Conservation (phyloP, 1,140 invertebrate species). For the Drosophila suzukii region DNA sequence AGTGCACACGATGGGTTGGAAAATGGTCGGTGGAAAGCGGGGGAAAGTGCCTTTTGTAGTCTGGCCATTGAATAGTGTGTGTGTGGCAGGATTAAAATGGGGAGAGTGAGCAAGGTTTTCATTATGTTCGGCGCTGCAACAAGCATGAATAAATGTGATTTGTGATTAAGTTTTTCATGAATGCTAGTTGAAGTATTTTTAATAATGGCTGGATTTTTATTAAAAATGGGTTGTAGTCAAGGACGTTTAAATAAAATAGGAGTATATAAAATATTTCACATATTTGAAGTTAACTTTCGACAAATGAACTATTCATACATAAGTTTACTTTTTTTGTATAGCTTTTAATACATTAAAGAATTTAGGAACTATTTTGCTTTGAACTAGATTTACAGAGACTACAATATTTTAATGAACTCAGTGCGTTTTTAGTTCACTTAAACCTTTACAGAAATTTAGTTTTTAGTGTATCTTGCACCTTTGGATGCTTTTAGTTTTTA, state of each 20-base stretch:
- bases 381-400: no score
- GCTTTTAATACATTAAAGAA: not conserved
- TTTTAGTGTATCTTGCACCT: not conserved
- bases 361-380: not conserved
- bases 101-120: slow-evolving; percentile 35
- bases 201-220: not conserved
- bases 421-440: no score
- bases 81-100: slow-evolving; percentile 28
- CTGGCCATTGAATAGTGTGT: slow-evolving; percentile 21
- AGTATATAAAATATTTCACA: no score
- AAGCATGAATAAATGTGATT: slow-evolving; percentile 49
- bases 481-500: not conserved
- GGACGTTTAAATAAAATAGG: not conserved
- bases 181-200: not conserved
- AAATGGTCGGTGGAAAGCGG: slow-evolving; percentile 33
- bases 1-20: slow-evolving; percentile 58
- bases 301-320: no score
- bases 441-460: not conserved
- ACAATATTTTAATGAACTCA: not conserved
- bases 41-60: slow-evolving; percentile 46
- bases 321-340: no score
- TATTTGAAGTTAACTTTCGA: no score
- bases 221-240: not conserved
- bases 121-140: slow-evolving; percentile 32
- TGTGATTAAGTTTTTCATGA: slow-evolving; percentile 25